Evolutionary conservation across 2,797 vertebrate species (phyloP), one percentile per base, ranked within the genome.

Genomic region (Melanogrammus aeglefinus): DNA sequence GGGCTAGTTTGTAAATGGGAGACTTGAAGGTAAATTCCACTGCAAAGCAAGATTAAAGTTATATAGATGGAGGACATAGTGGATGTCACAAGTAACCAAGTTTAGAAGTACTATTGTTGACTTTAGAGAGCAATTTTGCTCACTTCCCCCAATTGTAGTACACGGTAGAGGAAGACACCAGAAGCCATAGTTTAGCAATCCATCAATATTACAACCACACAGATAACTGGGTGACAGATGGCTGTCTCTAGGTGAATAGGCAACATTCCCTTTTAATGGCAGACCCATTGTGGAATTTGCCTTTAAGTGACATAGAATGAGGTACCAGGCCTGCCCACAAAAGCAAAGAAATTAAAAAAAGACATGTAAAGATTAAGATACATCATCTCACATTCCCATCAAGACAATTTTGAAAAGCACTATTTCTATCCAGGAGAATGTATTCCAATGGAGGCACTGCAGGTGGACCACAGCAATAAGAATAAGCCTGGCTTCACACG

Each of bases 401-500:
- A 78, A 88, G 79, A 71, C 66, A 77, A 82, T 83, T 83, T 76
- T 79, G 72, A 31, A 75, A 73, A 24, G 57, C n/a, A 63, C 57
- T 63, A 63, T 63, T 63, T 63, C 5, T 63, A 63, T 63, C 35
- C 70, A 12, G 41, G n/a, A 72, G 70, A 72, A 63, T 35, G 70
- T 35, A 72, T 29, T 72, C 12, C 57, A 63, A 63, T 63, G 16
- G 57, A 63, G 16, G 16, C 57, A 63, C 57, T 24, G 57, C 57
- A 63, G 51, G 90, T 88, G 86, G 83, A 88, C 88, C 89, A 89
- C 84, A 95, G 94, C 94, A 95, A 95, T 95, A 95, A 94, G 86
- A 85, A 86, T n/a, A n/a, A 80, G 4, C 44, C 85, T 75, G 63
- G 83, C 66, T 78, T 10, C 83, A 90, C 88, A 83, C 89, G 88